Conservation (phyloP, 1,140 invertebrate genomes). For the Plutomurus gul region DNA sequence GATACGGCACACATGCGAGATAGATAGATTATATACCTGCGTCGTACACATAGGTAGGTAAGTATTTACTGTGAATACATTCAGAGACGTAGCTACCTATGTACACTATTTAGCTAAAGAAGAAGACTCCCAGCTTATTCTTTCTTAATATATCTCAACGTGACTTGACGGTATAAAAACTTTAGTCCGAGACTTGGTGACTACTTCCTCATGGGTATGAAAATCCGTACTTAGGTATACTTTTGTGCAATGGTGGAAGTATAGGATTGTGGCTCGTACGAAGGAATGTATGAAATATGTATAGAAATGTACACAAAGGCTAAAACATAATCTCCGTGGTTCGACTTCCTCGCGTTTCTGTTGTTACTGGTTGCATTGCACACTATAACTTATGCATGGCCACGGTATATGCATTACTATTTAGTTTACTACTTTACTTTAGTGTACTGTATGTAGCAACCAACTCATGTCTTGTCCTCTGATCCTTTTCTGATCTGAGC, state of each 20-base stretch:
- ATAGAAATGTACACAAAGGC: conserved; percentile 18
- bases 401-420: background rate
- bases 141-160: no score
- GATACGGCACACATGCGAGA: background rate
- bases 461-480: conserved; percentile 6
- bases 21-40: background rate
- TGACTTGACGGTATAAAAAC: background rate
- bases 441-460: background rate
- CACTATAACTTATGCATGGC: conserved; percentile 2
- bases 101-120: no score
- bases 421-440: background rate
- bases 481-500: conserved; percentile 26
- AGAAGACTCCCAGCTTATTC: no score
- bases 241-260: no score
- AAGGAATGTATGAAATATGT: conserved; percentile 21
- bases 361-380: background rate
- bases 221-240: no score
- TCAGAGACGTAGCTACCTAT: no score
- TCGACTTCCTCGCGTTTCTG: background rate
- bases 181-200: background rate
- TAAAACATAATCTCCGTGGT: conserved; percentile 23
- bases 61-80: no score
- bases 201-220: background rate
- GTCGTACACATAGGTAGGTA: background rate
- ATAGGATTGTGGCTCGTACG: no score